phyloP scores from a whole-genome alignment of 2,888 invertebrate species.

The Aradus depressus region DNA sequence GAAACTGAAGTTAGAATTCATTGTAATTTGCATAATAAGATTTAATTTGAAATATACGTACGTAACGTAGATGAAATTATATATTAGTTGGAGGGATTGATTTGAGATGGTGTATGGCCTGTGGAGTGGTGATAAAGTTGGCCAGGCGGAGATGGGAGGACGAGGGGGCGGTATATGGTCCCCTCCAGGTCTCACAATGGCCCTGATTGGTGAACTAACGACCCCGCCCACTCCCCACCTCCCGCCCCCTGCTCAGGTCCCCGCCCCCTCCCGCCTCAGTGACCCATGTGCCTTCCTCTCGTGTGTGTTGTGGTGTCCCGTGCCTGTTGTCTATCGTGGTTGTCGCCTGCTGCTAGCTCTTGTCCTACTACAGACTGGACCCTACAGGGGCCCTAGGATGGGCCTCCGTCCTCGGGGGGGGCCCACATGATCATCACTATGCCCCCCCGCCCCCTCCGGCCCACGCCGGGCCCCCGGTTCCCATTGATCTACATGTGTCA shows the following conservation, averaged over 20 bases:
- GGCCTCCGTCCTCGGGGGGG: slow-evolving; percentile 57
- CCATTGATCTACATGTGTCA: slow-evolving; percentile 84
- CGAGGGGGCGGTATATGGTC: no score
- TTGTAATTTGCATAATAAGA: no score
- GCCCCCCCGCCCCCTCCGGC: slow-evolving; percentile 41
- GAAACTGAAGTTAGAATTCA: no score
- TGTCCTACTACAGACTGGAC: slow-evolving; percentile 16
- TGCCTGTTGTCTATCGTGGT: background rate
- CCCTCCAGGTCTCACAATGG: background rate
- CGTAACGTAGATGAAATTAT: no score
- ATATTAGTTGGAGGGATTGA: no score
- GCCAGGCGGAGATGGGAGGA: no score
- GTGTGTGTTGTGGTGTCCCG: slow-evolving; percentile 9
- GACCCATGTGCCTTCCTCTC: slow-evolving; percentile 12
- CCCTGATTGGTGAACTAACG: background rate
- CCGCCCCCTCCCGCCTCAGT: slow-evolving; percentile 7
- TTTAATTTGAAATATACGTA: no score
- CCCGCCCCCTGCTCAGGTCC: slow-evolving; percentile 2
- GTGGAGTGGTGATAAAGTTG: no score
- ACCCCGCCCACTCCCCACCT: background rate
- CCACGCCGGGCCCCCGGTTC: slow-evolving; percentile 37
- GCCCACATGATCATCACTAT: slow-evolving; percentile 41
- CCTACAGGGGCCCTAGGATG: slow-evolving; percentile 23
- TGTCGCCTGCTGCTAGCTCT: background rate
- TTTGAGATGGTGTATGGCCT: no score